Percentiles rank a stretch among this genome's conserved stretches.
Evolutionary conservation across 2,113 vertebrate species (phyloP).

Genomic region (Monopterus albus): DNA sequence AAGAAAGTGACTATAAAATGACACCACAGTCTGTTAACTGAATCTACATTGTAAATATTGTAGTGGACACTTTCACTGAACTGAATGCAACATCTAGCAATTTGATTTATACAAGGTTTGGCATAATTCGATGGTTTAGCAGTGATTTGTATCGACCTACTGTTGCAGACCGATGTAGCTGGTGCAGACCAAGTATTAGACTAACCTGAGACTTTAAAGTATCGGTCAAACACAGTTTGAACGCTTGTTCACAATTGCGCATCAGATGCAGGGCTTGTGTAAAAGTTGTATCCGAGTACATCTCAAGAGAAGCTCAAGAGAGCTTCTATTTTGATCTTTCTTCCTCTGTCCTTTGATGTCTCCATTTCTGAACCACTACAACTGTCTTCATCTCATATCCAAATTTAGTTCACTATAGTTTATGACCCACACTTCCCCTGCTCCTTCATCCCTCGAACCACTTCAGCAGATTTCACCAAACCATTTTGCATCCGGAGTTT

Average conservation of each 20-base stretch:
- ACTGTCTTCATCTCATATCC: constrained; percentile 41
- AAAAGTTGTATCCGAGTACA: constrained; percentile 5
- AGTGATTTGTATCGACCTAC: too few relatives aligned
- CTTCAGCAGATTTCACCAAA: constrained; percentile 67
- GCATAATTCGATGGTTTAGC: background rate
- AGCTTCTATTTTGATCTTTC: constrained; percentile 4
- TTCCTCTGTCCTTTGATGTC: constrained; percentile 45
- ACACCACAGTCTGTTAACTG: too few relatives aligned
- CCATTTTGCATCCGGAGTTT: constrained; percentile 64
- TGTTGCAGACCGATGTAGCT: background rate
- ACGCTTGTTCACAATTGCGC: background rate
- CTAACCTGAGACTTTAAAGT: background rate
- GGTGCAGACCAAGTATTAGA: constrained; percentile 8
- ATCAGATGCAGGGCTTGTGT: constrained; percentile 10
- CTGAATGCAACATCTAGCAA: background rate
- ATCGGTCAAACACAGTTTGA: background rate
- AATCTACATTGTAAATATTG: background rate
- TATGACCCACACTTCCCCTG: constrained; percentile 46
- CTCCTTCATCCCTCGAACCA: constrained; percentile 56
- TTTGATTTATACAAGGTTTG: background rate
- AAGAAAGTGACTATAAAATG: background rate
- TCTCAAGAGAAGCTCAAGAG: constrained; percentile 20
- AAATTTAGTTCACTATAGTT: constrained; percentile 50
- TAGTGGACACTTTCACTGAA: background rate
- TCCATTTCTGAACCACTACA: constrained; percentile 14